Conservation (phyloP, 2,888 invertebrate species). For the Cantharis rustica region DNA sequence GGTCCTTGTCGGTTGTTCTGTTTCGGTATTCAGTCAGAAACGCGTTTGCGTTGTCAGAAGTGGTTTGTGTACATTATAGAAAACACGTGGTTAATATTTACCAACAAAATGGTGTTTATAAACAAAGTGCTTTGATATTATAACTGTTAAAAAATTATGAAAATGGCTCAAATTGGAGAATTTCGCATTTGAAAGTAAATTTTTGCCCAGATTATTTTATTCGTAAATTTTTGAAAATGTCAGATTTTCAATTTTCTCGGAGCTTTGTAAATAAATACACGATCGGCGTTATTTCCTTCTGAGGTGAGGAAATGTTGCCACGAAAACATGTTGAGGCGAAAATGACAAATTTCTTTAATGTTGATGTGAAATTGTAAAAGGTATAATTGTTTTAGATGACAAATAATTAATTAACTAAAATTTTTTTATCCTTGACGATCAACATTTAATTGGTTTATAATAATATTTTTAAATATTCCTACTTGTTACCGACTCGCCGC, state of each 20-base stretch:
- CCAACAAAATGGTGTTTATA: neutral
- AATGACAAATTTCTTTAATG: neutral
- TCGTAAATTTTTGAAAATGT: neutral
- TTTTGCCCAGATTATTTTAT: neutral
- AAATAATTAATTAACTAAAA: neutral
- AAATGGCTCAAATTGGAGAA: neutral
- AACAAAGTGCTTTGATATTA: neutral
- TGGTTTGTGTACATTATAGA: neutral
- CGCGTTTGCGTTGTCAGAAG: neutral
- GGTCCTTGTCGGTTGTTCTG: too few relatives aligned
- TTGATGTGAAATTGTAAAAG: neutral
- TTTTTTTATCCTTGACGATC: neutral
- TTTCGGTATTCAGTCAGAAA: neutral
- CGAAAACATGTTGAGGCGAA: neutral
- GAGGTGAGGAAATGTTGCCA: neutral
- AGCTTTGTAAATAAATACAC: neutral
- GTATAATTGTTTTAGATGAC: neutral
- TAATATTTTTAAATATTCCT: neutral
- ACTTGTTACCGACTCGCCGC: neutral
- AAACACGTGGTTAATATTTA: constrained; percentile 1
- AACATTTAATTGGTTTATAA: neutral
- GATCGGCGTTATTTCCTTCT: neutral
- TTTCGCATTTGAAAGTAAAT: neutral
- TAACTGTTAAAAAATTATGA: neutral
- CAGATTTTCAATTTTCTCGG: neutral